phyloP scores from a whole-genome alignment of 2,888 invertebrate species.

The Acleris laterana region DNA sequence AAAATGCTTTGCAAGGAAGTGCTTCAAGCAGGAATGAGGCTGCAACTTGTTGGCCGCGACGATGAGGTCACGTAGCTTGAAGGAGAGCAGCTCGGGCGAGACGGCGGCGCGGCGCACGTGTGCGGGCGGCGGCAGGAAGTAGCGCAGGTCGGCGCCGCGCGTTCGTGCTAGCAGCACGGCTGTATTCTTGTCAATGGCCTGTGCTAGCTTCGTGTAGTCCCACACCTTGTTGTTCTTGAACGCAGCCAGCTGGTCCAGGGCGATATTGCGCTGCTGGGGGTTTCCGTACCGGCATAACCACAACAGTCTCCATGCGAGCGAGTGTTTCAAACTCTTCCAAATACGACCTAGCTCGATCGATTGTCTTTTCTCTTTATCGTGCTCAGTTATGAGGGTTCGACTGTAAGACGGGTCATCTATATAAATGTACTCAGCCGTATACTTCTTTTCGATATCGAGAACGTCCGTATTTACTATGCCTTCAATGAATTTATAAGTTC shows the following conservation, averaged over 20 bases:
- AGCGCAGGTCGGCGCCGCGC: slow-evolving; percentile 87
- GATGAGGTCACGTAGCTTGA: slow-evolving; percentile 66
- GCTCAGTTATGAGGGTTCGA: slow-evolving; percentile 57
- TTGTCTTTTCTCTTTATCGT: slow-evolving; percentile 55
- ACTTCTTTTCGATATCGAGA: slow-evolving; percentile 71
- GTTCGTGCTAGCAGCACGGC: slow-evolving; percentile 91
- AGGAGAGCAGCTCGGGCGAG: slow-evolving; percentile 69
- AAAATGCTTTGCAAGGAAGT: slow-evolving; percentile 73
- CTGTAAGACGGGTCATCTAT: slow-evolving; percentile 74
- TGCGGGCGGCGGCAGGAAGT: slow-evolving; percentile 89
- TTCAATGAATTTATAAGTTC: slow-evolving; percentile 57
- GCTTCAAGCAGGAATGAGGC: slow-evolving; percentile 69
- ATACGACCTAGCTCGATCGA: slow-evolving; percentile 64
- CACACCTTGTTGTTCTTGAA: slow-evolving; percentile 87
- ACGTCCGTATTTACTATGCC: slow-evolving; percentile 70
- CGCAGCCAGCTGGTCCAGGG: slow-evolving; percentile 86
- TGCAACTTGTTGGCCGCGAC: slow-evolving; percentile 56
- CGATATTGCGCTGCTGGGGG: slow-evolving; percentile 85
- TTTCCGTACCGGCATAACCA: slow-evolving; percentile 87
- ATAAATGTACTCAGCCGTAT: slow-evolving; percentile 73
- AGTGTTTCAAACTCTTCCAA: slow-evolving; percentile 87
- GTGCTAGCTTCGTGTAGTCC: slow-evolving; percentile 90
- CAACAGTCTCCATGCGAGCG: slow-evolving; percentile 87
- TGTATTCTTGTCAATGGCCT: slow-evolving; percentile 90
- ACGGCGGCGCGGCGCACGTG: slow-evolving; percentile 70